Conservation (phyloP, 2,888 invertebrate species). For the Hemaris fuciformis region DNA sequence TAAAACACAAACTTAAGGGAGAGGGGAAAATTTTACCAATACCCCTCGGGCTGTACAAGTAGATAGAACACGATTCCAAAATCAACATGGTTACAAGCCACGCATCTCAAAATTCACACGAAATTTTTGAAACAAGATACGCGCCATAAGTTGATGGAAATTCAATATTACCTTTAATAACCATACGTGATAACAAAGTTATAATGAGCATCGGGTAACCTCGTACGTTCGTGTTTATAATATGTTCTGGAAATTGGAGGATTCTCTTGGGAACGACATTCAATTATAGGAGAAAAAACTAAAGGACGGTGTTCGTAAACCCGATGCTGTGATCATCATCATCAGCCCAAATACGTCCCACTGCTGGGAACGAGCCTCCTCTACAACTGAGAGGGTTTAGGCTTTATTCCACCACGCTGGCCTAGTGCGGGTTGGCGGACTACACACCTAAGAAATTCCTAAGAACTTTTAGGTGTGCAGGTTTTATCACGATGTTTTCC, state of each 20-base stretch:
- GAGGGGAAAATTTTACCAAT: background rate
- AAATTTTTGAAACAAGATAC: background rate
- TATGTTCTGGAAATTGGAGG: background rate
- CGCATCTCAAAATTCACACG: background rate
- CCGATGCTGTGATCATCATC: no score
- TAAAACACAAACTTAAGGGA: background rate
- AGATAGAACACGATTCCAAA: background rate
- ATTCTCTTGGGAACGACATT: background rate
- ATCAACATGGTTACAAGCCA: background rate
- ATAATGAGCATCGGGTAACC: constrained; percentile 9
- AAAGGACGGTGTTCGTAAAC: background rate
- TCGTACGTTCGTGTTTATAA: background rate
- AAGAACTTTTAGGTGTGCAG: no score
- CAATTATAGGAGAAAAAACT: background rate
- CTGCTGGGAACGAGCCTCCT: no score
- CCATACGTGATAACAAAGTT: background rate
- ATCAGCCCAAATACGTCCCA: no score
- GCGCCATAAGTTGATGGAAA: background rate
- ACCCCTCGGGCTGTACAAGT: background rate
- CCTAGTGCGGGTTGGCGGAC: no score
- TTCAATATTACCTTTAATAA: background rate
- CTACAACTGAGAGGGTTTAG: no score
- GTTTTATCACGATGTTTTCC: no score
- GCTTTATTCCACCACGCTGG: no score
- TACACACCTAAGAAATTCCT: no score